Evolutionary conservation across 2,888 invertebrate genomes (phyloP).

Genomic region (Tuta absoluta): DNA sequence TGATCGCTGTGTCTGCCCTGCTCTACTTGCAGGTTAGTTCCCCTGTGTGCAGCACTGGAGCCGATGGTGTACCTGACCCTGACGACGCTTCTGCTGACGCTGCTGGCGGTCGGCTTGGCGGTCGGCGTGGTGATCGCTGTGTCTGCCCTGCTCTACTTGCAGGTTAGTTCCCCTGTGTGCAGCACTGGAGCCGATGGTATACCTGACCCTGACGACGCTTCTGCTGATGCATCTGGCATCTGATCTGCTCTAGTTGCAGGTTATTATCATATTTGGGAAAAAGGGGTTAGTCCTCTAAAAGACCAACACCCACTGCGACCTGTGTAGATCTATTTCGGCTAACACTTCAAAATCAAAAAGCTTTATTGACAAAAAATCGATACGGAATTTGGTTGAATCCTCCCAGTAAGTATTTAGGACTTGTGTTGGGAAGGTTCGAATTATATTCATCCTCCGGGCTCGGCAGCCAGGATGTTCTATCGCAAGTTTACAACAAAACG

Average conservation of each 20-base stretch:
- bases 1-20: constrained; percentile 94
- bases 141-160: constrained; percentile 92
- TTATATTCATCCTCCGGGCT: too few relatives aligned
- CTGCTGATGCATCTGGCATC: constrained; percentile 92
- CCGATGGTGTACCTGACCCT: constrained; percentile 88
- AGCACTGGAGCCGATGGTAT: constrained; percentile 86
- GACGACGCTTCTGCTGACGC: constrained; percentile 86
- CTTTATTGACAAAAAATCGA: too few relatives aligned
- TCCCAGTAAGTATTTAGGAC: too few relatives aligned
- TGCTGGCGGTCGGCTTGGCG: constrained; percentile 94
- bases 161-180: constrained; percentile 72
- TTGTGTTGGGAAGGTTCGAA: too few relatives aligned
- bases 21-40: constrained; percentile 88
- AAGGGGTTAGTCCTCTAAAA: too few relatives aligned
- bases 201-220: constrained; percentile 86
- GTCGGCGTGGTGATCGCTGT: constrained; percentile 96
- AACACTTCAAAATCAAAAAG: too few relatives aligned
- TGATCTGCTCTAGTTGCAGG: constrained; percentile 93
- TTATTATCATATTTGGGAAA: too few relatives aligned
- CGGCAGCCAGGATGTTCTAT: too few relatives aligned
- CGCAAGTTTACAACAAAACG: too few relatives aligned
- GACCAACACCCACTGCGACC: too few relatives aligned
- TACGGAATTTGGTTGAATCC: too few relatives aligned
- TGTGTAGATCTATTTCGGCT: too few relatives aligned
- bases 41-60: constrained; percentile 52